Percentiles rank a stretch among this genome's conserved stretches.
Evolutionary conservation across 2,888 invertebrate species (phyloP).

Genomic region (Laothoe populi): DNA sequence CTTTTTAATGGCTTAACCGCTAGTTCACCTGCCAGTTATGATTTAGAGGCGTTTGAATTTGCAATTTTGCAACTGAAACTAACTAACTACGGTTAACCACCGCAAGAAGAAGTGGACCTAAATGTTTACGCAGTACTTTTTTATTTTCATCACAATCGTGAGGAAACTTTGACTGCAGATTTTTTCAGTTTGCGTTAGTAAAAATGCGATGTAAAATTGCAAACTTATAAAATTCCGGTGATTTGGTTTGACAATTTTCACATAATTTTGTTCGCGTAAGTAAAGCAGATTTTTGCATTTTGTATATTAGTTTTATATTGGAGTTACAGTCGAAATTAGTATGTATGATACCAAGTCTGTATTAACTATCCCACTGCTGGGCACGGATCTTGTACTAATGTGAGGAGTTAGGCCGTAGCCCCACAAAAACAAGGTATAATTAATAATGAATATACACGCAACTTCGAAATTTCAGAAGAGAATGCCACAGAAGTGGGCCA

Average conservation of each 20-base stretch:
- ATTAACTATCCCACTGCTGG: too few species aligned
- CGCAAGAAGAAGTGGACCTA: not conserved
- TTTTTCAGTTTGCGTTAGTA: slow-evolving; percentile 9
- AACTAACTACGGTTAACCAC: not conserved
- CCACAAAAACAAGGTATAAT: too few species aligned
- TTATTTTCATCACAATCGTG: slow-evolving; percentile 4
- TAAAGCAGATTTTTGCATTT: too few species aligned
- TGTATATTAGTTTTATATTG: too few species aligned
- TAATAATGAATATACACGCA: too few species aligned
- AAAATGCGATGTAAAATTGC: slow-evolving; percentile 1
- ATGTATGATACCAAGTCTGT: too few species aligned
- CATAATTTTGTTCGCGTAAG: not conserved
- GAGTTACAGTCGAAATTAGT: too few species aligned
- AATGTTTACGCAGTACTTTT: not conserved
- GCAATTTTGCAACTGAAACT: not conserved
- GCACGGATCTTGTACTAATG: too few species aligned
- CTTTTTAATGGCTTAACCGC: not conserved
- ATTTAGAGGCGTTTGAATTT: not conserved
- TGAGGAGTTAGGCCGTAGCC: too few species aligned
- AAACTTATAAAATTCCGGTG: not conserved
- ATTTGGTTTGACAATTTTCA: not conserved
- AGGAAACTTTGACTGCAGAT: slow-evolving; percentile 12
- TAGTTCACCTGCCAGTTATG: not conserved
- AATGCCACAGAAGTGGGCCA: too few species aligned
- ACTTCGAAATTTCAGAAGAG: too few species aligned